Percentiles rank a stretch among this genome's conserved stretches.
These are phyloP conservation scores for Zygaena filipendulae DNA, from an alignment of 2,888 invertebrate species.

Conservation along the genomic window DNA sequence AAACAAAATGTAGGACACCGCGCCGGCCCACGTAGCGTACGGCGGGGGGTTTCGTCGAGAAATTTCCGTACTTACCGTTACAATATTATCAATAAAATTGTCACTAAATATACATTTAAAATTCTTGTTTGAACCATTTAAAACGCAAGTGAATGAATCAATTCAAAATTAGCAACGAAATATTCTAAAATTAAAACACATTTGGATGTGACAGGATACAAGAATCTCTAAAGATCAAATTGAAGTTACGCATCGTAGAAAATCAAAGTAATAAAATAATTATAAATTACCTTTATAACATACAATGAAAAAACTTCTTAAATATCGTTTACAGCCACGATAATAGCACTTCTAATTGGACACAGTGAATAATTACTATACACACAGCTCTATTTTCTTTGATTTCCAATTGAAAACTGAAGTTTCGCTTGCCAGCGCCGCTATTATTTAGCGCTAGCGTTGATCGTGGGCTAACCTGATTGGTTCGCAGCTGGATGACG, in stretches of 20 bases:
- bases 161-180: no score
- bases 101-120: no score
- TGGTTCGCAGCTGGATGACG: slow-evolving; percentile 60
- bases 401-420: slow-evolving; percentile 54
- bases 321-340: slow-evolving; percentile 38
- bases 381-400: slow-evolving; percentile 19
- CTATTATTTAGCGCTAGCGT: slow-evolving; percentile 66
- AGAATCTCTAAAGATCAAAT: no score
- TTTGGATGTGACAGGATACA: no score
- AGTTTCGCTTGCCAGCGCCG: slow-evolving; percentile 49
- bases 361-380: slow-evolving; percentile 34
- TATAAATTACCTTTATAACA: no score
- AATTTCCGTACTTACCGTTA: no score
- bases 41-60: slow-evolving; percentile 43
- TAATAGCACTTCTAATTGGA: slow-evolving; percentile 33
- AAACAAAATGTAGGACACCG: slow-evolving; percentile 35
- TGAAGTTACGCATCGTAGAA: no score
- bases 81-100: no score
- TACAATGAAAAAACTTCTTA: slow-evolving; percentile 5
- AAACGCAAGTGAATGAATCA: no score
- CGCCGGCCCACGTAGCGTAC: slow-evolving; percentile 31
- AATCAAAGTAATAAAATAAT: no score
- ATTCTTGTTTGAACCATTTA: no score
- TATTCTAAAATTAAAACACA: no score
- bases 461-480: slow-evolving; percentile 70